Percentiles rank a stretch among this genome's conserved stretches.
These are phyloP conservation scores for Isoperla grammatica DNA, from an alignment of 2,888 invertebrate species.

Conservation along the genomic window DNA sequence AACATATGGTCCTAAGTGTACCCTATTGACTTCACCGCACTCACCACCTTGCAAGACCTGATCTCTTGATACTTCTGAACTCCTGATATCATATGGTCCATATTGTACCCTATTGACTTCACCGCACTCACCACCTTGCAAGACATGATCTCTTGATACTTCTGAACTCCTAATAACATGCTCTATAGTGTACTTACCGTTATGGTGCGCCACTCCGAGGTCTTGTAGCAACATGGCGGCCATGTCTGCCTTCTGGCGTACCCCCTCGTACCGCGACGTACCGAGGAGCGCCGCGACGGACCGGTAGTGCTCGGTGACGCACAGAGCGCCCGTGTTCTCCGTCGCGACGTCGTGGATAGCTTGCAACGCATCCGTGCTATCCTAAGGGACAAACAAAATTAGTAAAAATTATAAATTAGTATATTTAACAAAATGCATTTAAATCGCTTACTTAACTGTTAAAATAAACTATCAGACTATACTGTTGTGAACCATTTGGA, in stretches of 20 bases:
- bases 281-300: slow-evolving; percentile 62
- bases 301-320: slow-evolving; percentile 64
- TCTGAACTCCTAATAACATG: too few relatives aligned
- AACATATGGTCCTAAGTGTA: too few relatives aligned
- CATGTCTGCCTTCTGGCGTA: slow-evolving; percentile 72
- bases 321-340: slow-evolving; percentile 64
- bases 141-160: too few relatives aligned
- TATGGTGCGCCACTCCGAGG: slow-evolving; percentile 60
- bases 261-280: slow-evolving; percentile 65
- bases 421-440: neutral
- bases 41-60: too few relatives aligned
- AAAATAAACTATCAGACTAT: neutral
- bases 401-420: neutral
- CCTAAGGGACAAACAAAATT: slow-evolving; percentile 45
- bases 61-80: too few relatives aligned
- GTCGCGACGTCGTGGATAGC: slow-evolving; percentile 70
- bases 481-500: too few relatives aligned
- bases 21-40: too few relatives aligned
- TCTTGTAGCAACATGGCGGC: slow-evolving; percentile 70
- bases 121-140: too few relatives aligned
- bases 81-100: too few relatives aligned
- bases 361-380: slow-evolving; percentile 61
- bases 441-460: neutral
- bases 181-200: slow-evolving; percentile 42
- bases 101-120: too few relatives aligned